Evolutionary conservation across 2,113 vertebrate species (phyloP).

Genomic region (Camelus dromedarius): DNA sequence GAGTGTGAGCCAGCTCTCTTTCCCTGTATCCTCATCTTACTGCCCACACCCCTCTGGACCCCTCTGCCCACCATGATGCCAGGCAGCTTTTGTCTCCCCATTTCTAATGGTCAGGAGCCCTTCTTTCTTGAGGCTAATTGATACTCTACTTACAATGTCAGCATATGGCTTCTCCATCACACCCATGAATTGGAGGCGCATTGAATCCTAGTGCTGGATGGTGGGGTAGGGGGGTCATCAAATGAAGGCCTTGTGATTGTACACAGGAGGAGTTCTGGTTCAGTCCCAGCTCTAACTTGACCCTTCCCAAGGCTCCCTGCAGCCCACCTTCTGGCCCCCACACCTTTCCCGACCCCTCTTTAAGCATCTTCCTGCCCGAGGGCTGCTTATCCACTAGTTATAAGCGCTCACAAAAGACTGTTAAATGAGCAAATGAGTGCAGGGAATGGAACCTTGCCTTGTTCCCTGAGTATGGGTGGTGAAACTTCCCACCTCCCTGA

Average conservation of each 20-base stretch:
- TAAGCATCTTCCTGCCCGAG: not conserved
- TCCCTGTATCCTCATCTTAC: not conserved
- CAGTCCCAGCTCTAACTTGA: not conserved
- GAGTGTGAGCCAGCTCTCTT: not conserved
- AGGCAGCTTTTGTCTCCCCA: not conserved
- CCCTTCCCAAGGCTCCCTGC: not conserved
- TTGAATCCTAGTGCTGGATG: too few species aligned
- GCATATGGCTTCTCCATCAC: too few species aligned
- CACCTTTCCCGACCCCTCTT: not conserved
- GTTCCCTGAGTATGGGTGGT: not conserved
- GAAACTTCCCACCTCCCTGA: rapidly evolving
- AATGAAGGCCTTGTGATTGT: too few species aligned
- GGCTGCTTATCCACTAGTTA: not conserved
- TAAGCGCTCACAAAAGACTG: not conserved
- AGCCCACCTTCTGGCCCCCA: not conserved
- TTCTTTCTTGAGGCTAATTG: too few species aligned
- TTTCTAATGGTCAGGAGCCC: too few species aligned
- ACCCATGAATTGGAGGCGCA: too few species aligned
- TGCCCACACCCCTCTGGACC: not conserved
- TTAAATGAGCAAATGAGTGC: not conserved
- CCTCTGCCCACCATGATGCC: not conserved
- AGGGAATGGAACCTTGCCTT: not conserved
- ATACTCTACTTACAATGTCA: too few species aligned
- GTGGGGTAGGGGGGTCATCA: too few species aligned
- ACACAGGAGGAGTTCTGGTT: too few species aligned